These are phyloP conservation scores for Sebastes schlegelii DNA, from an alignment of 2,113 vertebrate species.

Conservation along the genomic window DNA sequence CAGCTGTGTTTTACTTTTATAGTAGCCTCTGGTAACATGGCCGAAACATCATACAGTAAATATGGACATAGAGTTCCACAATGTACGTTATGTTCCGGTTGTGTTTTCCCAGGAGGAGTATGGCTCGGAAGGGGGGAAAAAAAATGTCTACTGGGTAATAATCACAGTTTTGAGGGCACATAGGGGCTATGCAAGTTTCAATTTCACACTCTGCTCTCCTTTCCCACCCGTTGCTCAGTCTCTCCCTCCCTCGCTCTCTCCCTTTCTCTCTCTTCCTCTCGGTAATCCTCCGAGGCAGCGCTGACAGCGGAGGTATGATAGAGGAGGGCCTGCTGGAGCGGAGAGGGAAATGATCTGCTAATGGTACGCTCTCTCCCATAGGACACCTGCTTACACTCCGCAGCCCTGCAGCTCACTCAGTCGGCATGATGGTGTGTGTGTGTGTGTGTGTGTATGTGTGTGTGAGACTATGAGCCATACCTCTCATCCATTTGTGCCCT, in stretches of 20 bases:
- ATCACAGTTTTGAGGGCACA: slow-evolving; percentile 76
- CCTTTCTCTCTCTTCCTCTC: slow-evolving; percentile 48
- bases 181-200: slow-evolving; percentile 75
- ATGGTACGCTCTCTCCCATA: slow-evolving; percentile 77
- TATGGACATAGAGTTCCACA: slow-evolving; percentile 27
- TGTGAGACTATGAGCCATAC: slow-evolving; percentile 24
- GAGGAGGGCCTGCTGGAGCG: slow-evolving; percentile 75
- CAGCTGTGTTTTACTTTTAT: slow-evolving; percentile 22
- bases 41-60: slow-evolving; percentile 27
- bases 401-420: slow-evolving; percentile 70
- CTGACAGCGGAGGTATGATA: slow-evolving; percentile 80
- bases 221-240: slow-evolving; percentile 41
- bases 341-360: slow-evolving; percentile 82
- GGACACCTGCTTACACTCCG: slow-evolving; percentile 79
- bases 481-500: slow-evolving; percentile 30
- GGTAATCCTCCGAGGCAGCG: slow-evolving; percentile 76
- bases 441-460: slow-evolving; percentile 5
- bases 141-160: slow-evolving; percentile 66
- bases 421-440: neutral
- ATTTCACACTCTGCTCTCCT: slow-evolving; percentile 75
- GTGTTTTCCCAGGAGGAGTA: slow-evolving; percentile 39
- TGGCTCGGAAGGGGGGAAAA: slow-evolving; percentile 20
- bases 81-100: slow-evolving; percentile 39
- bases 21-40: slow-evolving; percentile 11
- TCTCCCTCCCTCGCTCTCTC: slow-evolving; percentile 12